Conservation (phyloP, 2,113 vertebrate species). For the Micromys minutus region DNA sequence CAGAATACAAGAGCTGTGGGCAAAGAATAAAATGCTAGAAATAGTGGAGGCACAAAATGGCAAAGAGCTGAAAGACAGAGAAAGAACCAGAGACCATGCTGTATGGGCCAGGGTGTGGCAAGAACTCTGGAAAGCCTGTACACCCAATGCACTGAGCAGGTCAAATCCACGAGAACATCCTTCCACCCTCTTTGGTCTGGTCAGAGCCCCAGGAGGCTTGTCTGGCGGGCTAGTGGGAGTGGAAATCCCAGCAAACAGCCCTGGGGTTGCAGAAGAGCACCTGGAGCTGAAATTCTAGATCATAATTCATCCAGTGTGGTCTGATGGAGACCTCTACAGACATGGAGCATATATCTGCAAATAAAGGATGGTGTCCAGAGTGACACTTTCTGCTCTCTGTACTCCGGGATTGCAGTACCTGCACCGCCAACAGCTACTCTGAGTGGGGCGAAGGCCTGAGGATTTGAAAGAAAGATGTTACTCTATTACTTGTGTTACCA, state of each 20-base stretch:
- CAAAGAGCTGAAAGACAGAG: neutral
- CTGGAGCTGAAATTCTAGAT: neutral
- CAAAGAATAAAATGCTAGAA: neutral
- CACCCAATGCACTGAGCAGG: rapidly evolving
- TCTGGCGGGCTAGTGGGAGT: neutral
- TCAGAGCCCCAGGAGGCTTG: neutral
- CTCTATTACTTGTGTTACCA: no score
- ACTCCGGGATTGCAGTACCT: no score
- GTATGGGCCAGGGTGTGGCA: rapidly evolving
- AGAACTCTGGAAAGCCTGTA: neutral
- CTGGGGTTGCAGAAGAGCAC: no score
- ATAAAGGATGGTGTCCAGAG: neutral
- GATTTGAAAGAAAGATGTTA: no score
- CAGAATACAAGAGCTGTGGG: neutral
- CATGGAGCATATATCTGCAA: neutral
- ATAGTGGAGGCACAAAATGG: neutral
- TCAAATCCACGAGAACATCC: rapidly evolving
- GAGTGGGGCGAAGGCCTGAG: no score
- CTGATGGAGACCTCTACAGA: rapidly evolving
- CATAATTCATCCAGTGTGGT: neutral
- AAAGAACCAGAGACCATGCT: neutral
- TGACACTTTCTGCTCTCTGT: neutral
- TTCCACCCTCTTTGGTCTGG: rapidly evolving
- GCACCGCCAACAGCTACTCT: no score
- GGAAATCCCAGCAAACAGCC: neutral